Conservation (phyloP, 2,113 vertebrate genomes). For the Lepus timidus region DNA sequence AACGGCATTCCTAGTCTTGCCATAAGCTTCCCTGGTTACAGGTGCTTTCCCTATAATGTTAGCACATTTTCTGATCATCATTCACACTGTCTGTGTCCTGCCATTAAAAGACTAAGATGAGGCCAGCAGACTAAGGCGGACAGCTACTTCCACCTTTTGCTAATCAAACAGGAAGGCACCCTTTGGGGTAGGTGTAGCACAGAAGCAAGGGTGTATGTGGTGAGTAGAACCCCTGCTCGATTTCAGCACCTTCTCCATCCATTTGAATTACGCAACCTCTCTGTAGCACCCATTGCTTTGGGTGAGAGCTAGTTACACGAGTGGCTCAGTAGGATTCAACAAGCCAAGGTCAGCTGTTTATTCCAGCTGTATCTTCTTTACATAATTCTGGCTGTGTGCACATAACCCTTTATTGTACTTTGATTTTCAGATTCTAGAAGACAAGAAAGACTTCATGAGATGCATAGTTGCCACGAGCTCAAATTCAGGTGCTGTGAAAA, state of each 20-base stretch:
- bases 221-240: background rate
- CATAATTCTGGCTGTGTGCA: too few species aligned
- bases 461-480: background rate
- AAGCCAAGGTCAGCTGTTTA: background rate
- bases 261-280: background rate
- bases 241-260: background rate
- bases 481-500: background rate
- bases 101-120: background rate
- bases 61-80: background rate
- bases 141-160: background rate
- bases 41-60: background rate
- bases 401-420: background rate
- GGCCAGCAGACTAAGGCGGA: background rate
- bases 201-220: background rate
- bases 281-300: background rate
- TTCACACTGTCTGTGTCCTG: background rate
- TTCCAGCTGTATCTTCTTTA: background rate
- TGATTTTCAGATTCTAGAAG: background rate
- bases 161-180: background rate
- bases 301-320: background rate
- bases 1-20: rapidly evolving
- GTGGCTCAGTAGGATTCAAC: background rate
- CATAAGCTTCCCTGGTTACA: background rate
- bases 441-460: background rate
- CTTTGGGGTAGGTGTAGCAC: background rate